Evolutionary conservation across 2,797 vertebrate genomes (phyloP), one percentile per base, ranked within the genome.

Genomic region (Sandelia bainsii): DNA sequence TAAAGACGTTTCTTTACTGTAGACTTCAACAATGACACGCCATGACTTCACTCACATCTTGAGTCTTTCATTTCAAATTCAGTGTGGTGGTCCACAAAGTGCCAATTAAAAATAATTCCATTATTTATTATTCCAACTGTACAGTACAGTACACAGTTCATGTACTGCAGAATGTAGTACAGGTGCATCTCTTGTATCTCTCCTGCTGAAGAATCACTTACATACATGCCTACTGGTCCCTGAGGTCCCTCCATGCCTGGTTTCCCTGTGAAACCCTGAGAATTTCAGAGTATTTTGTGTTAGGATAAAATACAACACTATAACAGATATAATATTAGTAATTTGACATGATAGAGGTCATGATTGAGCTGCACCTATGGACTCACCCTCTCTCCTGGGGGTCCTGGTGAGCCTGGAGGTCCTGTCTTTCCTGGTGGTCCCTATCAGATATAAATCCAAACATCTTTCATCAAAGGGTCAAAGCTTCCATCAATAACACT

Each of bases 191-290:
- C 53, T 52, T 50, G 59, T 64, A 57, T 39, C 23, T 66, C 49
- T 22, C 63, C 60, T 72, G 67, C 73, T 81, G 57, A 88, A 69
- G 83, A 83, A 60, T 89, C 93, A 96, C 97, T 97, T 94, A 97
- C 97, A 87, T 96, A 94, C 93, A 94, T 93, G 93, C 97, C 97
- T 70, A 98, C 96, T 66, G 92, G 90, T 74, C 96, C 97, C 83
- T 98, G 97, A 0, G 91, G 93, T 81, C 97, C 97, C 59, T 95
- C 95, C 1, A 50, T 19, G 69, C 96, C 96, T 2, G 93, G 83
- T 69, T 96, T 96, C 53, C 97, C 97, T 60, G 91, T 90, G 60
- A 96, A 93, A 40, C 97, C 96, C 97, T 98, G 82, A 86, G 52
- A 80, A 71, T 39, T 80, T 13, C 73, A 50, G 69, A 25, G 74